These are phyloP conservation scores for Oreochromis aureus DNA, from an alignment of 2,113 vertebrate species.

Conservation along the genomic window DNA sequence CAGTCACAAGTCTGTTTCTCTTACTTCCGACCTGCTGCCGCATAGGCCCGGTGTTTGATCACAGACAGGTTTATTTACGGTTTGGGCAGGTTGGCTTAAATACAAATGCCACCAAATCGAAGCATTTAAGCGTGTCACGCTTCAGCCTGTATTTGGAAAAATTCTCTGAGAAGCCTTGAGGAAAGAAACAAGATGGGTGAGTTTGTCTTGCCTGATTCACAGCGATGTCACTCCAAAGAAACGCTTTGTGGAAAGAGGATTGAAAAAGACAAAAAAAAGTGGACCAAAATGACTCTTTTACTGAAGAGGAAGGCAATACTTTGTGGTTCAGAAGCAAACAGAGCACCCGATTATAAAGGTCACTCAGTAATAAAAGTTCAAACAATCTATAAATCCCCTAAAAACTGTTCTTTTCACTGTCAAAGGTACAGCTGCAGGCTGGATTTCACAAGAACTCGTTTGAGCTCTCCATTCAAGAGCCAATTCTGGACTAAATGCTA, in stretches of 20 bases:
- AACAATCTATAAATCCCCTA: neutral
- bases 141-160: neutral
- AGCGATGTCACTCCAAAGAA: neutral
- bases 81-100: neutral
- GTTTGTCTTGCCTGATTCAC: conserved; percentile 1
- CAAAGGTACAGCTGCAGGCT: neutral
- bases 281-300: neutral
- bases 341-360: neutral
- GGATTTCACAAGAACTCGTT: neutral
- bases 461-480: neutral
- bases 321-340: neutral
- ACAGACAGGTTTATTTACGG: neutral
- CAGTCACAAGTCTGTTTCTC: neutral
- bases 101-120: neutral
- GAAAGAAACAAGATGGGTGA: neutral
- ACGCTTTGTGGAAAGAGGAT: neutral
- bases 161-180: neutral
- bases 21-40: neutral
- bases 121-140: neutral
- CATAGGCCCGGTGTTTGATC: neutral
- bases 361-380: neutral
- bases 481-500: neutral
- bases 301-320: neutral
- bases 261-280: neutral
- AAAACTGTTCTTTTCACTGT: neutral